Base-by-base conservation (phyloP, 1,140 invertebrate species). In the Macrostomum lignano region DNA sequence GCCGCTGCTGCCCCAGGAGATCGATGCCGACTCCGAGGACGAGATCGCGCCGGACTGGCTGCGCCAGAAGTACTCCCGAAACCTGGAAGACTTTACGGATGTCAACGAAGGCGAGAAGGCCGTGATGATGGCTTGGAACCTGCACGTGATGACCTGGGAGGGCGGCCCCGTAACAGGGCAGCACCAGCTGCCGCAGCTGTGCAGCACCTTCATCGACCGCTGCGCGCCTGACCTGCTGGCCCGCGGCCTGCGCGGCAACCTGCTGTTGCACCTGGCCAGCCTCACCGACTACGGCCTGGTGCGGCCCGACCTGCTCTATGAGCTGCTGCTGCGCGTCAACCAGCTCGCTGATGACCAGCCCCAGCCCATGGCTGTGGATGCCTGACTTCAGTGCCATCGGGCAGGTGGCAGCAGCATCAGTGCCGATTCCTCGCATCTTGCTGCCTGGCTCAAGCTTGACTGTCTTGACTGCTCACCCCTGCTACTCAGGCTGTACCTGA, bases 31-130 rank as follows among this genome's bases (percentile, higher is more conserved):
- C 58, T 82, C 76, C 1, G 81, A 88, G 50, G 77, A 72, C 34
- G 81, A 91, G 57, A 78, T 74, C 22, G 79, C 86, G 59, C 79
- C 81, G 0, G 66, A 75, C 40, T 93, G 82, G 84, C 59, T 91
- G 21, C 69, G 74, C 47, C 72, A 74, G 36, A 88, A 88, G 54
- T 30, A 20, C 1, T 72, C 71, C 59, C 73, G 82, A 72, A 86
- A 91, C 79, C 86, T 94, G 31, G 82, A 93, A 49, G 84, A 94
- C 46, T 94, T 93, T 48, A 86, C 79, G 1, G 84, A 93, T 58
- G 84, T 94, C 1, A 94, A 94, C 55, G 81, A 91, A 53, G 82
- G 82, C 2, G 84, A 94, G 55, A 94, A 94, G 51, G 81, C 91
- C 48, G 55, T 94, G 9, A 91, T 91, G 81, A 91, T 91, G 52